Percentiles rank a stretch among this genome's conserved stretches.
Evolutionary conservation across 2,888 invertebrate genomes (phyloP).

Genomic region (Coecobrya sp.): DNA sequence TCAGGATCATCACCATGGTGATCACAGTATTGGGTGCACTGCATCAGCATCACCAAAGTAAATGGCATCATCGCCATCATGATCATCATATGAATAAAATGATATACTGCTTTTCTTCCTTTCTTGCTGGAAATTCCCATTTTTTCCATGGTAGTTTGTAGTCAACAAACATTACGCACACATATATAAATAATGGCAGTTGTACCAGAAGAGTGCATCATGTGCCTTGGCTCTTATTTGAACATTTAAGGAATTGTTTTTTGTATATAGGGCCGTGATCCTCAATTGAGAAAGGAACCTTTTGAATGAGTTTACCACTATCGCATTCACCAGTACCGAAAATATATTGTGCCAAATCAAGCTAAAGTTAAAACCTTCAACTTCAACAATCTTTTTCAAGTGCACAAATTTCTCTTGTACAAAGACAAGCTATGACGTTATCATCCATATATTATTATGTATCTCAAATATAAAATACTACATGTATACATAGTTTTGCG

Average conservation of each 20-base stretch:
- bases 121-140: neutral
- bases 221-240: neutral
- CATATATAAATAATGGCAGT: neutral
- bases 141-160: slow-evolving; percentile 1
- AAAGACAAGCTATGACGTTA: neutral
- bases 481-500: neutral
- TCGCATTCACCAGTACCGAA: neutral
- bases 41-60: neutral
- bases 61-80: neutral
- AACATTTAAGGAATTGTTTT: neutral
- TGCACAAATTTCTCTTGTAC: slow-evolving; percentile 9
- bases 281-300: slow-evolving; percentile 45
- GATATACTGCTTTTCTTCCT: slow-evolving; percentile 31
- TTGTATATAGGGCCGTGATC: neutral
- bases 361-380: neutral
- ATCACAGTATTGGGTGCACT: neutral
- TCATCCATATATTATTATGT: neutral
- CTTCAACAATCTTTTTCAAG: slow-evolving; percentile 17
- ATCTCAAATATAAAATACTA: neutral
- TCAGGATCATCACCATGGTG: slow-evolving; percentile 22
- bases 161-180: neutral
- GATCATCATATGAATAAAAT: slow-evolving; percentile 32
- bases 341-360: neutral
- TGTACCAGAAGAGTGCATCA: neutral
- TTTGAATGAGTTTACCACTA: slow-evolving; percentile 21